Evolutionary conservation across 92 coral and sea anemone genomes (phyloP).

Genomic region (Hydrozoanthus gracilis): DNA sequence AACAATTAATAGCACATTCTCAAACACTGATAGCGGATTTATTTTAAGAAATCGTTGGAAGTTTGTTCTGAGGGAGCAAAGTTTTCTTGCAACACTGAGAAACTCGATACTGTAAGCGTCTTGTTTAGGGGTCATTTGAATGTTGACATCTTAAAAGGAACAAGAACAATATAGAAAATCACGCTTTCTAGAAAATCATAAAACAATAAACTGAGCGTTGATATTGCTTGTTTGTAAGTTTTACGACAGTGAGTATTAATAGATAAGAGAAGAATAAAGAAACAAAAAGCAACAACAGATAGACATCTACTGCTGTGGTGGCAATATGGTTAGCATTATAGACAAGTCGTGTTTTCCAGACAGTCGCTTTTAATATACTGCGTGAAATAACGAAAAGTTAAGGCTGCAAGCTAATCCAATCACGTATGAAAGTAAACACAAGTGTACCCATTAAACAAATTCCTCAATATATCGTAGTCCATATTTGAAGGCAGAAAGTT

Average conservation of each 20-base stretch:
- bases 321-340: slow-evolving; percentile 48
- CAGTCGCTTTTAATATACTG: slow-evolving; percentile 35
- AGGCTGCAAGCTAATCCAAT: slow-evolving; percentile 39
- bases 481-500: slow-evolving; percentile 5
- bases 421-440: slow-evolving; percentile 20
- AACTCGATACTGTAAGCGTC: slow-evolving; percentile 37
- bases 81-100: slow-evolving; percentile 2
- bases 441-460: slow-evolving; percentile 31
- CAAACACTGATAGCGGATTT: slow-evolving; percentile 14
- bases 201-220: slow-evolving; percentile 22
- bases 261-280: background rate
- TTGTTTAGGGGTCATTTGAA: slow-evolving; percentile 39
- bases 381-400: background rate
- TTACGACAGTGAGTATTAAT: background rate
- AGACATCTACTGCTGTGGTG: background rate
- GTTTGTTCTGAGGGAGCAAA: background rate
- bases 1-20: slow-evolving; percentile 23
- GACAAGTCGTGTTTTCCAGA: slow-evolving; percentile 46
- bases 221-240: background rate
- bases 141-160: slow-evolving; percentile 42
- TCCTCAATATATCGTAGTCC: slow-evolving; percentile 15
- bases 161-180: slow-evolving; percentile 40
- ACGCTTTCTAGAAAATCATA: slow-evolving; percentile 40
- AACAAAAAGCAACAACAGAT: background rate
- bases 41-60: background rate